Conservation (phyloP, 2,113 vertebrate species). For the Chascanopsetta lugubris region DNA sequence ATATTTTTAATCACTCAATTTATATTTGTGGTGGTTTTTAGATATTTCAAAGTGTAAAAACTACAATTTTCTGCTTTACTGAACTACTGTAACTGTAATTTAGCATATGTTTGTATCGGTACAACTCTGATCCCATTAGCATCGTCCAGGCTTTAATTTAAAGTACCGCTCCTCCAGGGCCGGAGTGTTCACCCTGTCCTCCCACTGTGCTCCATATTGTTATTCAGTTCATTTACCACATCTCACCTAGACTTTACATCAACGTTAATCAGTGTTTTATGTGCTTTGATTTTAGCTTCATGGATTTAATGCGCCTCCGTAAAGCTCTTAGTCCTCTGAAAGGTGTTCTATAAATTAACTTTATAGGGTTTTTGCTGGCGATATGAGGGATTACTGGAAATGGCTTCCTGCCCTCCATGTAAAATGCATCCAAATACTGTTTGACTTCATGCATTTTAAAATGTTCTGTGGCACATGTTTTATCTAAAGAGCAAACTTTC, state of each 20-base stretch:
- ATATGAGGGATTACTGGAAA: not conserved
- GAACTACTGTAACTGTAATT: too few relatives aligned
- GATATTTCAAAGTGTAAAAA: too few relatives aligned
- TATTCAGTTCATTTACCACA: not conserved
- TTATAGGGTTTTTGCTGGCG: not conserved
- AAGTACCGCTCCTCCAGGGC: not conserved
- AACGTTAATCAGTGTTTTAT: not conserved
- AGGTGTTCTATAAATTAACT: not conserved
- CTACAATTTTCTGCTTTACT: too few relatives aligned
- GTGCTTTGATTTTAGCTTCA: not conserved
- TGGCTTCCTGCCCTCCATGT: too few relatives aligned
- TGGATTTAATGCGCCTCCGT: not conserved
- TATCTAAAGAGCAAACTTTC: not conserved
- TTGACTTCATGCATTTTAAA: not conserved
- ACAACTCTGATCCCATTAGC: not conserved
- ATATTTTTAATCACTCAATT: too few relatives aligned
- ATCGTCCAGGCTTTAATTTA: not conserved
- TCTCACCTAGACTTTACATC: not conserved
- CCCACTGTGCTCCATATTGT: not conserved
- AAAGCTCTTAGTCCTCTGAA: not conserved
- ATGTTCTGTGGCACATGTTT: not conserved
- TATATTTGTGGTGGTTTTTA: too few relatives aligned
- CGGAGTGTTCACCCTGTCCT: not conserved
- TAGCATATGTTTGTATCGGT: not conserved
- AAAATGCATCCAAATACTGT: not conserved